Base-by-base conservation (phyloP, 2,113 vertebrate species). In the Cololabis saira region DNA sequence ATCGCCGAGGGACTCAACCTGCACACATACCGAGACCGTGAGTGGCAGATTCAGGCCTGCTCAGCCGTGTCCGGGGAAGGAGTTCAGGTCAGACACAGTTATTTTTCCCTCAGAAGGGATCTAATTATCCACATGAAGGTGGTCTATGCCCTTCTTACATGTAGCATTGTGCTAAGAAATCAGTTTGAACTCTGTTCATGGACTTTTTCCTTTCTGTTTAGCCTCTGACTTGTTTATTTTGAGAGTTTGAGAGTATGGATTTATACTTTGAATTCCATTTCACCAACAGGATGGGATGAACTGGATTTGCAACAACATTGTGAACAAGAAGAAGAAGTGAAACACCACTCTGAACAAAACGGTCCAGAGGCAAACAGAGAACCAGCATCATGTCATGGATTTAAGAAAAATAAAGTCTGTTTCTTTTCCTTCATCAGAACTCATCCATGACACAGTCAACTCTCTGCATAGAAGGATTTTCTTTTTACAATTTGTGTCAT, bases 31-130 rank as follows among this genome's bases (percentile, higher is more conserved):
- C 87, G 94, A 27, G 95, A 96, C 74, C 87, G 94, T 0, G 91
- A 94, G 74, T 96, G 95, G 95, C 95, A 96, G 92, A 96, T 96
- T 71, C 95, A 96, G 81, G 94, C 95, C 75, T 97, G 94, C 84
- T 96, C 95, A 0, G 95, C 95, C 17, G 75, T 96, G 67, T 94
- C 95, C 27, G 93, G 95, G 33, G 95, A 96, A 86, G 95, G 95
- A 58, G 94, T 96, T 50, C 95, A 95, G 95, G 95, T 96, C 86
- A 69, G 90, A 30, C 22, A 14, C 53, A 44, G 47, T 69, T 44
- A 78, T 68, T 57, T 64, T 16, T 24, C n/a, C 11, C 44, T 52
- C 57, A 63, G 14, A 41, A 42, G 4, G 4, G 49, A 24, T 16
- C 19, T 42, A 41, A 70, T 56, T 19, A 69, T 42, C 15, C 42